Evolutionary conservation across 2,888 invertebrate species (phyloP), one percentile per base, ranked within the genome.

Genomic region (Antitype chi): DNA sequence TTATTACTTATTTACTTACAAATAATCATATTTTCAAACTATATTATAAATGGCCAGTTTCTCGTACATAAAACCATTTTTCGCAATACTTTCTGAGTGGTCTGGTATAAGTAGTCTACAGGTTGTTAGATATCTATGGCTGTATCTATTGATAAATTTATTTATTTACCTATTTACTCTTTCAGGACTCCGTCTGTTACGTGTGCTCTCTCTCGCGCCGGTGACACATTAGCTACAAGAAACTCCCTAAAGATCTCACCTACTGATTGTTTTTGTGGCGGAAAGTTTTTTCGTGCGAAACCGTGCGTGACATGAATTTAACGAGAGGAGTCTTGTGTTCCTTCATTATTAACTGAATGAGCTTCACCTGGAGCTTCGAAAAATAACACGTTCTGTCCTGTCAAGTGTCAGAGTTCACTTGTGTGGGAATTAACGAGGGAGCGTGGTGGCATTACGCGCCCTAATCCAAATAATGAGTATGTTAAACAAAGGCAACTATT

Each of bases 271-370:
- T 43, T 25, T 25, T 28, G 43, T 9, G 28, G 43, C 9, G 4
- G n/a, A 70, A 43, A 70, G 11, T 11, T 28, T 28, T 20, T 47
- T 70, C 47, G 28, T 66, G 28, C 9, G 7, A 23, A 67, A 47
- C n/a, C 47, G 28, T 47, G 28, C 23, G 53, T 28, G 47, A 32
- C 13, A 28, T 11, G 47, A 70, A 67, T 70, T 8, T n/a, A 28
- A 23, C 23, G 17, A 17, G 13, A 62, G 11, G 11, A 68, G n/a
- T 68, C 32, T 59, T n/a, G n/a, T 7, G n/a, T 60, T 68, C 32
- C 17, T 68, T 32, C 32, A n/a, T n/a, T 57, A 57, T 32, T 57
- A 55, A 32, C 68, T 20, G 23, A 60, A 68, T 68, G 11, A 68
- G 38, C 38, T 69, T 43, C n/a, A 69, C 20, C 7, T 69, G n/a